Conservation (phyloP, 2,797 vertebrate species). For the Melanotaenia maccullochi region DNA sequence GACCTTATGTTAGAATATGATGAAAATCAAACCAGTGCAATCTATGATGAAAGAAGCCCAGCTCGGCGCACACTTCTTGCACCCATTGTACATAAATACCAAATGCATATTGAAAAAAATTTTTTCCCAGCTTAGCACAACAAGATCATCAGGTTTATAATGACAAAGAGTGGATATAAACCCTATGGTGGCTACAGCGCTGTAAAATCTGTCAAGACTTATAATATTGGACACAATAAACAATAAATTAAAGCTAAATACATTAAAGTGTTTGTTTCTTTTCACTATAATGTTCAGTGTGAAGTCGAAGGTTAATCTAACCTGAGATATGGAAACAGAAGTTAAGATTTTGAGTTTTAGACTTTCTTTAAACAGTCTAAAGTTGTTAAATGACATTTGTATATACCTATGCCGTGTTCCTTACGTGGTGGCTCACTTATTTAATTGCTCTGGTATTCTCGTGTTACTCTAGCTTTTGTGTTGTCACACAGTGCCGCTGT, state of each 20-base stretch:
- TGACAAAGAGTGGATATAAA: constrained; percentile 14
- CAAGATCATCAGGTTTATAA: constrained; percentile 3
- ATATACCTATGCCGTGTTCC: background rate
- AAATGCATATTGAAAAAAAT: background rate
- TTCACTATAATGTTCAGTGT: background rate
- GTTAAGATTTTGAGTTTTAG: background rate
- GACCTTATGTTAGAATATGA: background rate
- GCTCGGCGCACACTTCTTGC: background rate
- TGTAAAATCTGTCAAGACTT: constrained; percentile 1
- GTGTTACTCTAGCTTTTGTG: constrained; percentile 15
- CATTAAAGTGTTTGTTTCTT: background rate
- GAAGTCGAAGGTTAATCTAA: background rate
- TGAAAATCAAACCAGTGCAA: background rate
- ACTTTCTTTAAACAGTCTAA: background rate
- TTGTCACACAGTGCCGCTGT: background rate
- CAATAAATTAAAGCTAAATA: constrained; percentile 4
- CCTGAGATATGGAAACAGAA: background rate
- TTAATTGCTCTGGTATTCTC: constrained; percentile 2
- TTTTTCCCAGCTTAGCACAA: background rate
- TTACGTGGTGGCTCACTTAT: background rate
- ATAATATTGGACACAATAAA: background rate
- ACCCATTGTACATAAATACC: background rate
- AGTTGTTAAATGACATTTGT: background rate
- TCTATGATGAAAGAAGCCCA: background rate
- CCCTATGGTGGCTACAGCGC: background rate